Base-by-base conservation (phyloP, 2,888 invertebrate genomes). In the Orchesella flavescens region DNA sequence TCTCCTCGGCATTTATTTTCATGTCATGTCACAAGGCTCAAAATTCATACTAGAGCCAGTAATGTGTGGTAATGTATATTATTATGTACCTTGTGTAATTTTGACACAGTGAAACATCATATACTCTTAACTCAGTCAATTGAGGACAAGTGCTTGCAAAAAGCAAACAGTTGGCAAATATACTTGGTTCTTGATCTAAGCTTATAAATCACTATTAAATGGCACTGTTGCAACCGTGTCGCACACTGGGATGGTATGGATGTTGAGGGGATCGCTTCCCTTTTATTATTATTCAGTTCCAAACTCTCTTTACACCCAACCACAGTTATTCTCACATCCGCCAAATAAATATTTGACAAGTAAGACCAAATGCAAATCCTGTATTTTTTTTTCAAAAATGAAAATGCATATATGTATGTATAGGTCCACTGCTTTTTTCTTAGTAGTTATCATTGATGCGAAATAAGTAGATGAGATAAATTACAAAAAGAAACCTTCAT, bases 171-270 rank as follows among this genome's bases (percentile, higher is more conserved):
- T 69, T 78, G 69, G 78, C 61, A 69, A 69, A 71, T 43, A 68
- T 59, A 53, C 61, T 78, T 69, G 61, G 69, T 59, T 44, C 57
- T 66, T 17, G 34, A 23, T 17, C 23, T 44, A 44, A 55, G 55
- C 34, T 57, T 57, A 76, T 76, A 76, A 76, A 76, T 76, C 76
- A 76, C 66, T 76, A 63, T 46, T 76, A 61, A 76, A 76, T 76
- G 76, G 57, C 66, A 76, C 55, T 76, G 57, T 57, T 76, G 61
- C 73, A 74, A 57, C 34, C 73, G 61, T 10, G 7, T 7, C 12
- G 12, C 12, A 44, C 7, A 44, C 44, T n/a, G n/a, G n/a, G n/a
- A n/a, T n/a, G n/a, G n/a, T n/a, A n/a, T n/a, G n/a, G n/a, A n/a
- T n/a, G n/a, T n/a, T n/a, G n/a, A n/a, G n/a, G n/a, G 12, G 9